Conservation (phyloP, 2,888 invertebrate genomes). For the Leucania comma region DNA sequence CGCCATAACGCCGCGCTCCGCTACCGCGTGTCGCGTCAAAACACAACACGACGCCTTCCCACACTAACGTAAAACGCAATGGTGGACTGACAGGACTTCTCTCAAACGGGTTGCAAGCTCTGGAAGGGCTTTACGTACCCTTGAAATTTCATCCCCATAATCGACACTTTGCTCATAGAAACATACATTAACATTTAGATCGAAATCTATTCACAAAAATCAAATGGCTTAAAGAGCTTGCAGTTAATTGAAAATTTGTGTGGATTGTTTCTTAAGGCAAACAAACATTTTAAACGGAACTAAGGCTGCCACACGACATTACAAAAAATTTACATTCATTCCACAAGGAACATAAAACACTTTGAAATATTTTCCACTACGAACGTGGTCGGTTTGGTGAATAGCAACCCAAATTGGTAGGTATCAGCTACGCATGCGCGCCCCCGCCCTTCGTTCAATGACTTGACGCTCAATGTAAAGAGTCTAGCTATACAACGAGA, state of each 20-base stretch:
- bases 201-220: background rate
- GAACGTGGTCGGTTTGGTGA: constrained; percentile 20
- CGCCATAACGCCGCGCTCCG: constrained; percentile 71
- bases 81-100: constrained; percentile 69
- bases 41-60: constrained; percentile 75
- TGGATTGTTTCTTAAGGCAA: background rate
- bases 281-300: background rate
- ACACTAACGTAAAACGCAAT: constrained; percentile 69
- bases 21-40: constrained; percentile 71
- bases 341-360: constrained; percentile 8
- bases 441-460: constrained; percentile 87
- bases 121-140: constrained; percentile 50
- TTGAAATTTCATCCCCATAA: constrained; percentile 21
- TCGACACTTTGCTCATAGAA: background rate
- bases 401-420: constrained; percentile 72
- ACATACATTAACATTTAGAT: background rate
- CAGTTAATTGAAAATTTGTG: background rate
- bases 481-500: constrained; percentile 61
- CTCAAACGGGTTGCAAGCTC: constrained; percentile 72
- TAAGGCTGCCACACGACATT: constrained; percentile 1
- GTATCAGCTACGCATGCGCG: constrained; percentile 79
- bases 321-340: background rate
- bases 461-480: constrained; percentile 74
- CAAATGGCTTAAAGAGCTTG: constrained; percentile 5
- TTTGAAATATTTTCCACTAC: constrained; percentile 58